These are phyloP conservation scores for Nemopilema nomurai DNA, from an alignment of 30 jellyfish, hydroid and myxozoan genomes.

Conservation along the genomic window DNA sequence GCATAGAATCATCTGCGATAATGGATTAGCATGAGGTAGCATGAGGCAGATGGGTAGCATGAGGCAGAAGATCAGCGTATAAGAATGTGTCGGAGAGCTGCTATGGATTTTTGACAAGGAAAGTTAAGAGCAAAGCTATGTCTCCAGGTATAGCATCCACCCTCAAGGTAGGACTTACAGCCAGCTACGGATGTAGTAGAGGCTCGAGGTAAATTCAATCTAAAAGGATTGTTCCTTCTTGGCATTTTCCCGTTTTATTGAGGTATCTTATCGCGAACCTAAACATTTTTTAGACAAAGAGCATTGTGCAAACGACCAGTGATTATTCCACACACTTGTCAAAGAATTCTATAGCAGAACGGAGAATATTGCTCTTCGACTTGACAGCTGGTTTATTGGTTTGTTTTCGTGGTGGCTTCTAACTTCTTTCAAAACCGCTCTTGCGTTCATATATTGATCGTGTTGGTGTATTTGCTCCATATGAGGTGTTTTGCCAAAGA, in stretches of 20 bases:
- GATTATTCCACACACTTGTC: too few species aligned
- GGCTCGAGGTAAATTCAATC: not conserved
- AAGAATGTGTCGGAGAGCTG: too few species aligned
- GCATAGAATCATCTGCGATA: too few species aligned
- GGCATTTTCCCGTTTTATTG: not conserved
- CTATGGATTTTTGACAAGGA: too few species aligned
- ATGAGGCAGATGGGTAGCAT: too few species aligned
- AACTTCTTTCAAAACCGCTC: not conserved
- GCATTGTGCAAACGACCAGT: not conserved
- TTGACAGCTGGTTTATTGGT: not conserved
- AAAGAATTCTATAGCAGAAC: not conserved
- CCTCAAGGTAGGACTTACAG: not conserved
- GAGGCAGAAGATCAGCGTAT: too few species aligned
- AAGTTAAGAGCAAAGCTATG: too few species aligned
- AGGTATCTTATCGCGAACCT: not conserved
- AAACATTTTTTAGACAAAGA: not conserved
- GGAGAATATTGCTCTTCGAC: not conserved
- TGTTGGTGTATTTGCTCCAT: not conserved
- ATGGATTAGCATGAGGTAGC: too few species aligned
- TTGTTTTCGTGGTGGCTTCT: not conserved
- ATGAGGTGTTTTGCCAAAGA: not conserved
- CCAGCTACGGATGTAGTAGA: not conserved
- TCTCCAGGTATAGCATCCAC: not conserved
- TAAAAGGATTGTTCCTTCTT: not conserved
- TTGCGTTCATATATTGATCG: not conserved